These are phyloP conservation scores for Epinephelus cyanopodus DNA, from an alignment of 2,113 vertebrate species.

Conservation along the genomic window DNA sequence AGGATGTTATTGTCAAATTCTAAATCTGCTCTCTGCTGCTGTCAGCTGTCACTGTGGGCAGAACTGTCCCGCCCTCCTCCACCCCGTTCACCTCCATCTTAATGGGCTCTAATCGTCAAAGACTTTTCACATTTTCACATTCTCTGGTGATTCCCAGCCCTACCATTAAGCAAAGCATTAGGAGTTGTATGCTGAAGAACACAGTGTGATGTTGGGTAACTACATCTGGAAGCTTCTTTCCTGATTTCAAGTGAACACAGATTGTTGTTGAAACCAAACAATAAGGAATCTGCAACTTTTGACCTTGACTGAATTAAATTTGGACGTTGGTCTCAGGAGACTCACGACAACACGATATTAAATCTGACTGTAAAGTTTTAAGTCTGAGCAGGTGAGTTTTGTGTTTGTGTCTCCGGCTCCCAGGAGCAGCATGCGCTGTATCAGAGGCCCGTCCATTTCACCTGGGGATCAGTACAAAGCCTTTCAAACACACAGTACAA, in stretches of 20 bases:
- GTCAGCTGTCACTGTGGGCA: too few relatives aligned
- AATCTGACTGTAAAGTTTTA: conserved; percentile 12
- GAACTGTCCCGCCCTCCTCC: too few relatives aligned
- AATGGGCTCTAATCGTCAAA: too few relatives aligned
- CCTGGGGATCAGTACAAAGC: conserved; percentile 87
- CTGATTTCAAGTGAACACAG: not conserved
- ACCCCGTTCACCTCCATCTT: too few relatives aligned
- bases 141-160: too few relatives aligned
- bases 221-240: not conserved
- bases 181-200: not conserved
- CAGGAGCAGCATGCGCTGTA: conserved; percentile 13
- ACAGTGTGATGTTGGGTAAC: not conserved
- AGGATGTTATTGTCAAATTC: too few relatives aligned
- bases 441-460: conserved; percentile 70
- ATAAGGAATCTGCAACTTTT: not conserved
- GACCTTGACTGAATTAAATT: not conserved
- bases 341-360: not conserved
- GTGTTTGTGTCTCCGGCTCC: conserved; percentile 10
- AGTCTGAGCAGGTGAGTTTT: conserved; percentile 21
- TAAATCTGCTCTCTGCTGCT: too few relatives aligned
- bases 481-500: conserved; percentile 81
- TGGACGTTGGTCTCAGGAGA: not conserved
- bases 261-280: not conserved
- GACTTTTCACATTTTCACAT: too few relatives aligned
- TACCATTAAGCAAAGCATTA: not conserved